Conservation (phyloP, 2,113 vertebrate species). For the Lates calcarifer region DNA sequence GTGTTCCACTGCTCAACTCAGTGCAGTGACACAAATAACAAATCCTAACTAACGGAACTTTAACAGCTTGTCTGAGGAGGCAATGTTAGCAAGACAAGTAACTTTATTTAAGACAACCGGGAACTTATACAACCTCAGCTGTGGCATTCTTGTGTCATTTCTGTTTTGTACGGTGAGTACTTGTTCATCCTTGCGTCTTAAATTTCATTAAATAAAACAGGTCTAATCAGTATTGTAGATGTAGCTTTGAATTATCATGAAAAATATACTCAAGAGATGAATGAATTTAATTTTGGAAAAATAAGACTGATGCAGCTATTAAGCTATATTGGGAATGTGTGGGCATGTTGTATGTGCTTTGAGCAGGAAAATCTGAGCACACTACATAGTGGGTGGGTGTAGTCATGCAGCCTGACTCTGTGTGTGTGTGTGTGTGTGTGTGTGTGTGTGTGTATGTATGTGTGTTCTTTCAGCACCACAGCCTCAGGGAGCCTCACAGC, state of each 20-base stretch:
- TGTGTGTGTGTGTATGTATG: constrained; percentile 9
- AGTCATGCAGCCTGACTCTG: constrained; percentile 21
- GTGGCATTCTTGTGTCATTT: neutral
- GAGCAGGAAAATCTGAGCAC: constrained; percentile 26
- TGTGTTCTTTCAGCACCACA: constrained; percentile 22
- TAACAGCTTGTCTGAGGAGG: constrained; percentile 6
- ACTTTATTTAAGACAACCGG: neutral
- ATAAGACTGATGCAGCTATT: constrained; percentile 2
- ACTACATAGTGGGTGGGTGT: constrained; percentile 34
- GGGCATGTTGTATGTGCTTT: constrained; percentile 32
- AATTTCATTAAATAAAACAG: neutral
- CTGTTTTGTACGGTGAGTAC: neutral
- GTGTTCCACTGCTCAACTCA: neutral
- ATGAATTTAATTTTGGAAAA: constrained; percentile 12
- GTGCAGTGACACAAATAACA: constrained; percentile 9
- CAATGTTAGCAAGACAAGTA: neutral
- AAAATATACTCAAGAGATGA: neutral
- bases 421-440: constrained; percentile 12
- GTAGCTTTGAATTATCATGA: neutral
- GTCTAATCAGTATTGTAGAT: neutral
- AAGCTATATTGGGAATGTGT: constrained; percentile 36
- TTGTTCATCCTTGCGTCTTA: neutral
- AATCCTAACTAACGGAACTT: neutral
- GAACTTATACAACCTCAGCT: neutral
- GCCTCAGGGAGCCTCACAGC: constrained; percentile 48